Base-by-base conservation (phyloP, 2,888 invertebrate genomes). In the Crocallis elinguaria region DNA sequence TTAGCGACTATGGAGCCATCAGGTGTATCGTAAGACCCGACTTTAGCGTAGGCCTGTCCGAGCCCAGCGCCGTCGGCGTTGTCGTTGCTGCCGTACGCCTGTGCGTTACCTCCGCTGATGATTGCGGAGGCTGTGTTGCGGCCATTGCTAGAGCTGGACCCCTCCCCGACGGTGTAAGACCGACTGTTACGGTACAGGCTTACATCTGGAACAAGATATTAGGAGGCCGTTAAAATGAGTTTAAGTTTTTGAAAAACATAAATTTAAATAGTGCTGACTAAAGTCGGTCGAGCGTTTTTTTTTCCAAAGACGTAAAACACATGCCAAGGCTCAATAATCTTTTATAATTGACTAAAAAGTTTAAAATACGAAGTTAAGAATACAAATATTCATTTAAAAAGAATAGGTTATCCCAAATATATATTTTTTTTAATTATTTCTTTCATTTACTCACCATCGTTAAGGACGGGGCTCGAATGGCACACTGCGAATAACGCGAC, bases 131-230 rank as follows among this genome's bases (percentile, higher is more conserved):
- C 87, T 39, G 69, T 68, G 58, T 71, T 19, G 21, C 66, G 42
- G 8, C 79, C 82, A 11, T 73, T 74, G 27, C 73, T 77, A 62
- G 66, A 75, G 63, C 73, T 81, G 70, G 73, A 75, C 11, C 80
- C 87, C 39, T 82, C 73, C 14, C 86, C 82, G 13, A 75, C 57
- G 17, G 85, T 75, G 62, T 76, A 84, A 46, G 78, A 72, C 9
- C 89, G 88, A 68, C 82, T 82, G 67, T 82, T 79, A 73, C 89
- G 89, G 74, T 71, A 78, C 27, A 76, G 14, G 32, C n/a, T n/a
- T n/a, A 76, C 69, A 69, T 79, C 88, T 88, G 69, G 0, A 44
- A 60, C 32, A 11, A 30, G 64, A 58, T n/a, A 30, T 39, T 25
- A 23, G 8, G 8, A 12, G 5, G 19, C 3, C 6, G 6, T 19